Conservation (phyloP, 2,797 vertebrate genomes). For the Numenius phaeopus region DNA sequence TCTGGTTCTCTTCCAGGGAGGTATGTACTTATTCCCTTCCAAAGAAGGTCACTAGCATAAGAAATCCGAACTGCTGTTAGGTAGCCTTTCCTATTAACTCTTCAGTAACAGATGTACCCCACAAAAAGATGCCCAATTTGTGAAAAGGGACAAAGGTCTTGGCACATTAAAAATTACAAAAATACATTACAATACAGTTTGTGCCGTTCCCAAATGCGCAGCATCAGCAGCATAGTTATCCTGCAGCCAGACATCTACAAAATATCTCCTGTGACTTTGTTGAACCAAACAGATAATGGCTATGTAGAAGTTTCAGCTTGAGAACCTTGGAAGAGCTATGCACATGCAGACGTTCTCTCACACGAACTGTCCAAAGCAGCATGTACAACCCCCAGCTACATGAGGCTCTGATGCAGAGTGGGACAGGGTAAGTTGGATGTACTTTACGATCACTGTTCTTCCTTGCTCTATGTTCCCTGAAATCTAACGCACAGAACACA, state of each 20-base stretch:
- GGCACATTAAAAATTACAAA: not conserved
- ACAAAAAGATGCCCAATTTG: not conserved
- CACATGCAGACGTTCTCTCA: not conserved
- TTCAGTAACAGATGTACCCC: not conserved
- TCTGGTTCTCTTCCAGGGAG: not conserved
- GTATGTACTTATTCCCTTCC: not conserved
- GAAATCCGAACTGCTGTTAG: not conserved
- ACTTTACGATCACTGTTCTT: not conserved
- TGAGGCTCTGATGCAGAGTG: not conserved
- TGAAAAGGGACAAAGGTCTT: not conserved
- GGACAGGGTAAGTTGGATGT: not conserved
- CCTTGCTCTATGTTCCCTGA: not conserved
- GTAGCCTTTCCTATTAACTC: not conserved
- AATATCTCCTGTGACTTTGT: not conserved
- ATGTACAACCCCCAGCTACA: rapidly evolving
- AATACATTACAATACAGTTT: not conserved
- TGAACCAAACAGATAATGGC: not conserved
- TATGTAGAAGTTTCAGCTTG: not conserved
- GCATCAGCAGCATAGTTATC: not conserved
- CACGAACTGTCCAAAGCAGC: not conserved
- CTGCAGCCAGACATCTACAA: not conserved
- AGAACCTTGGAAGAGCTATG: not conserved
- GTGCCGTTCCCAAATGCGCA: not conserved
- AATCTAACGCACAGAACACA: not conserved
- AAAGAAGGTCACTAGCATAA: not conserved